Conservation (phyloP, 2,113 vertebrate genomes). For the Physeter macrocephalus region DNA sequence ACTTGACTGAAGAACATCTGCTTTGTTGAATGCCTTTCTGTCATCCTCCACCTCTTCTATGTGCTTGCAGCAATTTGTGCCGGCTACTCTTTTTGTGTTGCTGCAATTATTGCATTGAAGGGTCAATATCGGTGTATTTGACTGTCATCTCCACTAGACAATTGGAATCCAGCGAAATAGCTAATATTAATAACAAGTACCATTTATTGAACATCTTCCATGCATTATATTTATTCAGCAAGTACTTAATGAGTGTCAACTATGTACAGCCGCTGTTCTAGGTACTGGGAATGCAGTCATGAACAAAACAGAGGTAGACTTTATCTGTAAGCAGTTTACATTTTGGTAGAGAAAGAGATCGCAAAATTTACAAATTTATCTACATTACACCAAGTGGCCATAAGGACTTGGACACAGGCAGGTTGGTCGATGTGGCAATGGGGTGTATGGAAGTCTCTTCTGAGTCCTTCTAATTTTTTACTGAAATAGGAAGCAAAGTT, state of each 20-base stretch:
- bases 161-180: not conserved
- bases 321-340: not conserved
- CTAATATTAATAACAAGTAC: not conserved
- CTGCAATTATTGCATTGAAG: not conserved
- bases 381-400: fast-evolving
- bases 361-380: not conserved
- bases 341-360: not conserved
- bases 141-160: not conserved
- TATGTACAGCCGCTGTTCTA: not conserved
- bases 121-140: not conserved
- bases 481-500: not conserved
- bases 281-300: not conserved
- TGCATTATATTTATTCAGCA: not conserved
- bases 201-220: not conserved
- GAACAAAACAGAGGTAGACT: not conserved
- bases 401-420: not conserved
- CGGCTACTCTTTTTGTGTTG: not conserved
- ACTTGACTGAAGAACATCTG: not conserved
- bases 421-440: too few species aligned
- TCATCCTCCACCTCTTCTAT: not conserved
- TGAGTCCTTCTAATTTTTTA: not conserved
- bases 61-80: not conserved
- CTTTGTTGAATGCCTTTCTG: not conserved
- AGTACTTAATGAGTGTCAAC: not conserved
- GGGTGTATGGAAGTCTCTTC: not conserved